Percentiles rank a stretch among this genome's conserved stretches.
phyloP scores from a whole-genome alignment of 2,797 vertebrate species.

The Alosa sapidissima region DNA sequence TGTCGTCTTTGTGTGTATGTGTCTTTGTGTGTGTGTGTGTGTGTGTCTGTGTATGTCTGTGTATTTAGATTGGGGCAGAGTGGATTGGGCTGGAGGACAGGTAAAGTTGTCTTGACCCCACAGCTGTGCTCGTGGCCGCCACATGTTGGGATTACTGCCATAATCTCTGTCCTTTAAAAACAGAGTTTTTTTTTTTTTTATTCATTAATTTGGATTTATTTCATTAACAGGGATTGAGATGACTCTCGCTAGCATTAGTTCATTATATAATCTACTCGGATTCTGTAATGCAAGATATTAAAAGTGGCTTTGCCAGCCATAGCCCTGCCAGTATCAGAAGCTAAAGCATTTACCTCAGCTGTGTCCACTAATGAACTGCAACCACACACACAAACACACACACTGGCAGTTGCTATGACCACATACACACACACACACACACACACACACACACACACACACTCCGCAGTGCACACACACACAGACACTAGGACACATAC shows the following conservation, averaged over 20 bases:
- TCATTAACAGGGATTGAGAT: slow-evolving; percentile 18
- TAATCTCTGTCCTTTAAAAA: slow-evolving; percentile 30
- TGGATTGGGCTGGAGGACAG: not conserved
- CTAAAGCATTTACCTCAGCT: not conserved
- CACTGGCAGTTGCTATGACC: too few species aligned
- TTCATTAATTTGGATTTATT: slow-evolving; percentile 43
- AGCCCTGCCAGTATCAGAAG: not conserved
- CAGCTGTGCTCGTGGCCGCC: slow-evolving; percentile 32
- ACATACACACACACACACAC: too few species aligned
- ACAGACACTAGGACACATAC: too few species aligned
- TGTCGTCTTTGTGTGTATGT: not conserved
- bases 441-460: too few species aligned
- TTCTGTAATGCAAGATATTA: not conserved
- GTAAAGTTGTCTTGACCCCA: slow-evolving; percentile 31
- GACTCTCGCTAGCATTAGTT: not conserved
- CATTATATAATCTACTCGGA: not conserved
- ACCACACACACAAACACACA: not conserved
- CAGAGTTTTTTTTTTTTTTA: slow-evolving; percentile 20
- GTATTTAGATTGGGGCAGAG: not conserved
- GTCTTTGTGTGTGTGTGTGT: slow-evolving; percentile 39
- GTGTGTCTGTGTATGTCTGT: slow-evolving; percentile 36
- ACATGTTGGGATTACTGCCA: slow-evolving; percentile 49
- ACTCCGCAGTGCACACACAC: too few species aligned
- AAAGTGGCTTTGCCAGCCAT: not conserved
- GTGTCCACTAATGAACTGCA: not conserved